phyloP scores from a whole-genome alignment of 2,113 vertebrate genomes.

The Dicrurus megarhynchus region DNA sequence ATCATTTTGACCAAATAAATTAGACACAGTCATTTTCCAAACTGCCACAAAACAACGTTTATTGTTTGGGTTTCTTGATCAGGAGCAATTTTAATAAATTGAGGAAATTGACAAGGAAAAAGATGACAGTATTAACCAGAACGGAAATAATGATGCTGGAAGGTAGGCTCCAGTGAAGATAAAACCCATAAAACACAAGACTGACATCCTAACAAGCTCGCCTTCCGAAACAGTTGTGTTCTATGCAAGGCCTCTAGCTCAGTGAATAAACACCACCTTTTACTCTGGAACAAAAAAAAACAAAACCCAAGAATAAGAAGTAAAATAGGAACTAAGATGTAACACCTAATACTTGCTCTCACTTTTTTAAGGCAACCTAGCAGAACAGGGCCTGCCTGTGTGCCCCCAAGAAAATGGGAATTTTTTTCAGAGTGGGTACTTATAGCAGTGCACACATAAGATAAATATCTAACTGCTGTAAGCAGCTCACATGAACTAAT shows the following conservation, averaged over 20 bases:
- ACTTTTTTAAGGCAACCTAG: background rate
- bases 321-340: background rate
- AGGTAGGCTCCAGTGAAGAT: background rate
- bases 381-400: rapidly evolving
- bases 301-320: background rate
- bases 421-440: background rate
- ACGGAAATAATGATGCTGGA: background rate
- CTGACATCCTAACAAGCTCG: background rate
- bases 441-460: background rate
- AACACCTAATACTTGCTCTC: background rate
- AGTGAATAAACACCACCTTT: background rate
- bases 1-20: background rate
- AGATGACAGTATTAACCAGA: background rate
- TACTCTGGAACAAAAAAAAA: background rate
- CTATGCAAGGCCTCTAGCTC: background rate
- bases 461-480: no score
- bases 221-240: background rate
- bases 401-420: background rate
- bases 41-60: background rate
- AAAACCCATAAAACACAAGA: background rate
- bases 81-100: background rate
- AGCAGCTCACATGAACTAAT: background rate
- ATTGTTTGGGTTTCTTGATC: background rate
- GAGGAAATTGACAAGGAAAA: background rate
- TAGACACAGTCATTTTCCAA: background rate